Conservation (phyloP, 2,888 invertebrate species). For the Beris chalybata region DNA sequence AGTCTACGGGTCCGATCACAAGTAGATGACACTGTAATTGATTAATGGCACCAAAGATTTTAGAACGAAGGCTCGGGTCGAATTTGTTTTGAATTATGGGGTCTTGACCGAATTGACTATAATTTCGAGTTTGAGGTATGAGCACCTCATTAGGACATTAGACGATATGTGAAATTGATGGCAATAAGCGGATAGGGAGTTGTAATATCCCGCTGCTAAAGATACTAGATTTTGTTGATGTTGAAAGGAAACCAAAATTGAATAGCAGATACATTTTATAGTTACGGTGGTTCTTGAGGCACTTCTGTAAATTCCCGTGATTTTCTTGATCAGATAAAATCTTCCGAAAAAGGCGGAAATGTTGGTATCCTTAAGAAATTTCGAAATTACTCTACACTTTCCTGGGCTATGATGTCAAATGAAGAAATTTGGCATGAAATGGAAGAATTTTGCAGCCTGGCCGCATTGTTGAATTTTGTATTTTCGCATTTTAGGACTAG, state of each 20-base stretch:
- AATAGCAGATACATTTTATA: neutral
- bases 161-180: conserved; percentile 1
- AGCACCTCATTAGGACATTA: conserved; percentile 23
- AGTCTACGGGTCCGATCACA: conserved; percentile 10
- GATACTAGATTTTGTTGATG: conserved; percentile 9
- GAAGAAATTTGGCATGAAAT: too few relatives aligned
- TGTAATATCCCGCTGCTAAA: conserved; percentile 28
- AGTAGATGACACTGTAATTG: conserved; percentile 32
- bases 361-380: too few relatives aligned
- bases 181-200: conserved; percentile 1
- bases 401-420: too few relatives aligned
- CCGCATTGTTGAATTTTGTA: too few relatives aligned
- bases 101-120: conserved; percentile 1
- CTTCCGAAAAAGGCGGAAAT: too few relatives aligned
- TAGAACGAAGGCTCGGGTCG: conserved; percentile 1
- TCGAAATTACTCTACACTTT: too few relatives aligned
- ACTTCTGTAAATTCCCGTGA: conserved; percentile 9
- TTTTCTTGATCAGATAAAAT: too few relatives aligned
- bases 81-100: conserved; percentile 25
- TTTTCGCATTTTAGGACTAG: too few relatives aligned
- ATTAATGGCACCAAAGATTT: conserved; percentile 18
- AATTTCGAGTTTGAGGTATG: neutral
- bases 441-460: too few relatives aligned
- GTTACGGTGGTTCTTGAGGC: conserved; percentile 3
- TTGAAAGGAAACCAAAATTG: conserved; percentile 19